These are phyloP conservation scores for Poicephalus gulielmi DNA, from an alignment of 2,113 vertebrate genomes.

Conservation along the genomic window DNA sequence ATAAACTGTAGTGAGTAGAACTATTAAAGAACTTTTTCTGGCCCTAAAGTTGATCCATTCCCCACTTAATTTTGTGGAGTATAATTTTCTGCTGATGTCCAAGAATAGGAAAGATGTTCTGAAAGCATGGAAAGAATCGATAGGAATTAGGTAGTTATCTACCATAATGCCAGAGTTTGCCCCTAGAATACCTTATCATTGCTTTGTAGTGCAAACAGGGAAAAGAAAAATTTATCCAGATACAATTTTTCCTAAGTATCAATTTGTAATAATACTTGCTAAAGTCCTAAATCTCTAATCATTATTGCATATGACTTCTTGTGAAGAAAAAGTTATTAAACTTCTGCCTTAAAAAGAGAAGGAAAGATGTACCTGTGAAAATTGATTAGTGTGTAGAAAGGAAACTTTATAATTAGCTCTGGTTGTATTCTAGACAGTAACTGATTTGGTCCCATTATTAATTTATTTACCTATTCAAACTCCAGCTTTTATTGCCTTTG, in stretches of 20 bases:
- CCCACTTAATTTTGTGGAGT: background rate
- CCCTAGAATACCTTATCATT: background rate
- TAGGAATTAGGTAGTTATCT: background rate
- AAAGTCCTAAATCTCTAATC: background rate
- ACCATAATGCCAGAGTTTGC: background rate
- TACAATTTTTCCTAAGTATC: background rate
- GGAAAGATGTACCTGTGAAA: background rate
- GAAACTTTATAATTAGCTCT: background rate
- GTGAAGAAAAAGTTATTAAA: background rate
- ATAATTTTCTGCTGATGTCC: background rate
- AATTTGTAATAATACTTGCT: background rate
- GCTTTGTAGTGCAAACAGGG: background rate
- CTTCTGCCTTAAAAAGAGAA: background rate
- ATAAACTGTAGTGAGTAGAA: background rate
- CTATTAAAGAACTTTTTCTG: background rate
- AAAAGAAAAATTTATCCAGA: background rate
- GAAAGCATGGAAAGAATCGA: background rate
- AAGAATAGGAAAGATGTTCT: background rate
- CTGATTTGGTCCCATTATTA: background rate
- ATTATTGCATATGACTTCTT: background rate
- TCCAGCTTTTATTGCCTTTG: conserved; percentile 3
- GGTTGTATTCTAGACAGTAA: background rate
- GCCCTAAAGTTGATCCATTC: background rate
- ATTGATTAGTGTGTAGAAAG: background rate
- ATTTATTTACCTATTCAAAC: conserved; percentile 1